Percentiles rank a stretch among this genome's conserved stretches.
phyloP scores from a whole-genome alignment of 2,888 invertebrate genomes.

The Catonia carolina region DNA sequence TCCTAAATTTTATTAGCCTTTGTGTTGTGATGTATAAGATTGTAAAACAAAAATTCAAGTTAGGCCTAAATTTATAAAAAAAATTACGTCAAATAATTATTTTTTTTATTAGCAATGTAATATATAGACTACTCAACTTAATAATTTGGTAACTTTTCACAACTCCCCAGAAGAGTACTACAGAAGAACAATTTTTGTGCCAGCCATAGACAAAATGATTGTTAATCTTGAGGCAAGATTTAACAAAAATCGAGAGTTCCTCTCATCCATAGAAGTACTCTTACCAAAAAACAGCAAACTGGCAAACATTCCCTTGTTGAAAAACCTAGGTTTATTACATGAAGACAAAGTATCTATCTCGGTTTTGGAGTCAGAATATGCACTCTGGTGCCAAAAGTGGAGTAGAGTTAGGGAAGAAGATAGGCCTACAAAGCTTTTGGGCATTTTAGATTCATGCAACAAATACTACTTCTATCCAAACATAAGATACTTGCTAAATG shows the following conservation, averaged over 20 bases:
- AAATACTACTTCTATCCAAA: not conserved
- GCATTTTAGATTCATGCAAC: not conserved
- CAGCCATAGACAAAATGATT: conserved; percentile 4
- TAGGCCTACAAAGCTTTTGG: not conserved
- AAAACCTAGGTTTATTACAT: not conserved
- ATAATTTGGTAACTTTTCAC: no score
- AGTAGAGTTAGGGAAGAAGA: not conserved
- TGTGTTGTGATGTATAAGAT: no score
- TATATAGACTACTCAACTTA: no score
- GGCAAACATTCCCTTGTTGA: not conserved
- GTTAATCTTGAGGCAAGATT: not conserved
- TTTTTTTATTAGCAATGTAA: no score
- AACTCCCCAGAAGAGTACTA: conserved; percentile 11
- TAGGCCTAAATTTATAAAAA: no score
- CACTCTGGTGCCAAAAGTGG: not conserved
- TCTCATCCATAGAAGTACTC: not conserved
- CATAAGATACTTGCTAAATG: not conserved
- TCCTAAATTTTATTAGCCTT: no score
- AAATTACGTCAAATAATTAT: no score
- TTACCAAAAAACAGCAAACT: not conserved
- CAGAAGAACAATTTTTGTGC: conserved; percentile 3
- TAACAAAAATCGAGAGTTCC: not conserved
- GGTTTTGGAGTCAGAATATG: not conserved
- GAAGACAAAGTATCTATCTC: not conserved
- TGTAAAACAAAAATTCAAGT: no score